Evolutionary conservation across 1,140 invertebrate species (phyloP), one percentile per base, ranked within the genome.

Genomic region (Nautilus pompilius): DNA sequence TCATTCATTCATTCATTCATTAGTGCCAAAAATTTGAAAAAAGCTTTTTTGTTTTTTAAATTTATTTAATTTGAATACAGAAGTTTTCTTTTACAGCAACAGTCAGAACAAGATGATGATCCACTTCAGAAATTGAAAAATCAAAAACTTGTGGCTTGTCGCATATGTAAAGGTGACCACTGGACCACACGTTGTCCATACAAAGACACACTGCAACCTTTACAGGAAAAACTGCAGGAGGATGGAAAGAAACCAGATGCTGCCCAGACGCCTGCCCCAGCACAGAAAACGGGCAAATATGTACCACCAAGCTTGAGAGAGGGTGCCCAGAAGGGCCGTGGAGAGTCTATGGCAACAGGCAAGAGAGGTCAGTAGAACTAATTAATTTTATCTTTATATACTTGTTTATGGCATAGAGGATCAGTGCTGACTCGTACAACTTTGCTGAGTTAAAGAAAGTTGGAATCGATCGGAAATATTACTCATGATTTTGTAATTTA

Each of bases 111-210:
- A 54, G 93, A 96, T 74, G 93, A 96, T 69, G 92, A 92, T 76
- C 86, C 88, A 20, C 80, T 93, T 20, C 89, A 91, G 66, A 93
- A 91, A 74, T 71, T 92, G 58, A 90, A 90, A 74, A 87, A 86
- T 20, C 87, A 89, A 68, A 91, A 91, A 71, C 88, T 93, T 72
- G 92, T 97, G 58, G 94, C 93, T 77, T 99, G 96, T 78, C 88
- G 96, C 81, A 93, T 90, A 62, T 99, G 95, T 84, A 93, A 93
- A 60, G 82, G 82, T 20, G 95, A 98, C 71, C 96, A 99, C 86
- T 98, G 95, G 94, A 97, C 95, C 5, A 89, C 93, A 51, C 93
- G 93, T 71, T 99, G 96, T 87, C 96, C 96, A 2, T 98, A 93
- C 86, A 97, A 97, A 82, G 93, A 96, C 72, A 93, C 84, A 28